phyloP scores from a whole-genome alignment of 2,113 vertebrate species.

The Tupaia chinensis region DNA sequence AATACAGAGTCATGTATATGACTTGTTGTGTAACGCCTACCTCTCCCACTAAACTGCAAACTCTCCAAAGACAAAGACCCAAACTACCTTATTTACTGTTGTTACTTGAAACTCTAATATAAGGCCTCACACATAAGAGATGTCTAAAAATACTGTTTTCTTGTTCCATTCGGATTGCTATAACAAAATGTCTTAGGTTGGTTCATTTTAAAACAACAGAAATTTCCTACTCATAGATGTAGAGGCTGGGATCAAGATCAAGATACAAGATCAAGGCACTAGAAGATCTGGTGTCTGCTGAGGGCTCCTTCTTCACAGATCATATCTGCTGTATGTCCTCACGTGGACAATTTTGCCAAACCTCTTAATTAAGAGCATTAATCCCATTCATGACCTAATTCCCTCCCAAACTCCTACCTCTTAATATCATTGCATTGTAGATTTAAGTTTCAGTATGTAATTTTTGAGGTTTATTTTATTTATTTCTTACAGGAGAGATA shows the following conservation, averaged over 20 bases:
- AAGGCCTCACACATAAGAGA: neutral
- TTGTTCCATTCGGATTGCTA: neutral
- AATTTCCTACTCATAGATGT: neutral
- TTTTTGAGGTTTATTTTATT: too few relatives aligned
- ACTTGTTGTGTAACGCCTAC: neutral
- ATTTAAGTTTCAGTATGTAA: neutral
- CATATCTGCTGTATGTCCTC: neutral
- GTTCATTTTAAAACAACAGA: neutral
- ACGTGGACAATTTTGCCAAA: neutral
- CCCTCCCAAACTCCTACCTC: neutral
- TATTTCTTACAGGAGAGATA: too few relatives aligned
- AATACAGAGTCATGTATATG: neutral
- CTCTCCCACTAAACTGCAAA: neutral
- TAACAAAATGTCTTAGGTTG: neutral
- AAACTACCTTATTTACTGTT: neutral
- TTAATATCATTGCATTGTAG: neutral
- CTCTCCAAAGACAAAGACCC: neutral
- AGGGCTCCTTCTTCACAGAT: neutral
- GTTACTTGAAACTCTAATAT: neutral
- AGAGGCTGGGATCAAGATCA: neutral
- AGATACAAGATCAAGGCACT: neutral
- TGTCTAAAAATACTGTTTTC: neutral
- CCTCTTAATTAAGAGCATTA: neutral
- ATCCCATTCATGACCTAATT: neutral
- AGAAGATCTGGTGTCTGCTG: neutral